Percentiles rank a stretch among this genome's conserved stretches.
These are phyloP conservation scores for Sphyrna mokarran DNA, from an alignment of 2,113 vertebrate species.

Conservation along the genomic window DNA sequence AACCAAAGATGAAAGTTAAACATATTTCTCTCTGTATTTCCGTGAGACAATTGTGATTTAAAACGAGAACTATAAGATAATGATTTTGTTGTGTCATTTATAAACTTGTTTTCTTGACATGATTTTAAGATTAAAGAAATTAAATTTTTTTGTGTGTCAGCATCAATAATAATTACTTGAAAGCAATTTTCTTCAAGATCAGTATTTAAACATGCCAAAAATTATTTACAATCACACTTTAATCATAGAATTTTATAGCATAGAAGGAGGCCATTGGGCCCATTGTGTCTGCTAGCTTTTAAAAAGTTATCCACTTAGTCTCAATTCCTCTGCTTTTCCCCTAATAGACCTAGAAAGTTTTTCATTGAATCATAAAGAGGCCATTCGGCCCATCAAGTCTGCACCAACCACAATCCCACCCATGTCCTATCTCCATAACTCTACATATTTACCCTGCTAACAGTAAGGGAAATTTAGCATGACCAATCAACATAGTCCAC, in stretches of 20 bases:
- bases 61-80: not conserved
- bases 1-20: conserved; percentile 7
- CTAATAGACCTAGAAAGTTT: not conserved
- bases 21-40: not conserved
- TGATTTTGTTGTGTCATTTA: not conserved
- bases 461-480: too few species aligned
- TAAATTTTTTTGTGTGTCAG: conserved; percentile 4
- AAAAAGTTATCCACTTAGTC: not conserved
- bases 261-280: not conserved
- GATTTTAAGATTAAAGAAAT: conserved; percentile 1
- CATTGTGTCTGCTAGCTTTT: not conserved
- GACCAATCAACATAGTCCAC: too few species aligned
- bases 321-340: not conserved
- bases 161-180: not conserved
- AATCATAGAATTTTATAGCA: not conserved
- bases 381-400: too few species aligned
- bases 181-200: not conserved
- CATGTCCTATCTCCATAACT: too few species aligned
- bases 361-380: too few species aligned
- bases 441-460: too few species aligned
- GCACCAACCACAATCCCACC: too few species aligned
- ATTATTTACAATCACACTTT: not conserved
- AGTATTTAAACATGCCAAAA: not conserved
- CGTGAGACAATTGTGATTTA: not conserved
- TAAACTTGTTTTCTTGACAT: not conserved